These are phyloP conservation scores for Telenomus remus DNA, from an alignment of 1,140 invertebrate species.

Conservation along the genomic window DNA sequence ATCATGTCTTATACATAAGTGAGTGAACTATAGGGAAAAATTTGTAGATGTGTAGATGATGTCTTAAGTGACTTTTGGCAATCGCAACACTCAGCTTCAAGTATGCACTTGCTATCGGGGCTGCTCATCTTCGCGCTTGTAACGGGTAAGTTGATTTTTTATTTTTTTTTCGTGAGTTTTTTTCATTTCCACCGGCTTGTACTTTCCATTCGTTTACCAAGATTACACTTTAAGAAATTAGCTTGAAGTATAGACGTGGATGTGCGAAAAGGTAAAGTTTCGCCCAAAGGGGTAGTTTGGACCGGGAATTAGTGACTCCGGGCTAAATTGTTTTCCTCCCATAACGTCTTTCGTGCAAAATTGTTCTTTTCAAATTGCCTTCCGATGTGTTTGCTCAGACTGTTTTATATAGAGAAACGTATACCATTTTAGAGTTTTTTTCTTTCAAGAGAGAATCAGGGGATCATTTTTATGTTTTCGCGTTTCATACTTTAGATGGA, in stretches of 20 bases:
- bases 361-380: background rate
- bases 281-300: slow-evolving; percentile 3
- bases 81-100: slow-evolving; percentile 24
- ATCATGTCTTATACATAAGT: background rate
- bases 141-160: slow-evolving; percentile 18
- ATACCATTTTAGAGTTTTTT: no score
- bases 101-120: slow-evolving; percentile 30
- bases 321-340: slow-evolving; percentile 14
- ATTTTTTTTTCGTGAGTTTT: slow-evolving; percentile 12
- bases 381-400: no score
- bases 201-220: slow-evolving; percentile 14
- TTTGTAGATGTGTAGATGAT: slow-evolving; percentile 32
- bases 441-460: background rate
- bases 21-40: background rate
- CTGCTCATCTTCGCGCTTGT: slow-evolving; percentile 25
- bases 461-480: background rate
- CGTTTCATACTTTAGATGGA: background rate
- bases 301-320: slow-evolving; percentile 14
- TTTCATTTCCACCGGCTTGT: slow-evolving; percentile 14
- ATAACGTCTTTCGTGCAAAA: slow-evolving; percentile 7
- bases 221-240: slow-evolving; percentile 33
- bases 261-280: slow-evolving; percentile 15
- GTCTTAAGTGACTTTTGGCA: slow-evolving; percentile 41
- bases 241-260: slow-evolving; percentile 25
- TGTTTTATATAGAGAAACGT: no score